phyloP scores from a whole-genome alignment of 2,113 vertebrate genomes.

The Phylloscopus trochilus region DNA sequence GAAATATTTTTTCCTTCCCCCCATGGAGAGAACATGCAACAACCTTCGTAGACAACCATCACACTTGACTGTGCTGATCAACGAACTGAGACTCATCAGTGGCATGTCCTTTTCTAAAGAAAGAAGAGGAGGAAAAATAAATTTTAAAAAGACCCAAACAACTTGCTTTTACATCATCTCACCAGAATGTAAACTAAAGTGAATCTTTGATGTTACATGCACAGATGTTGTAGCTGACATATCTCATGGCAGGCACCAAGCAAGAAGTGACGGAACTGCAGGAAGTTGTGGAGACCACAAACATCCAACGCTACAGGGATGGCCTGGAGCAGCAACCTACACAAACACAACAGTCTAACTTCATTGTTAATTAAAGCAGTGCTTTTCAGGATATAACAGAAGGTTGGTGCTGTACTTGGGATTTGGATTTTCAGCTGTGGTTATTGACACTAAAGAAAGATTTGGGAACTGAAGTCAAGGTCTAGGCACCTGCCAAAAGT shows the following conservation, averaged over 20 bases:
- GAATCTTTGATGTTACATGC: conserved; percentile 75
- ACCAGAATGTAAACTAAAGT: conserved; percentile 75
- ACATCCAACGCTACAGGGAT: conserved; percentile 62
- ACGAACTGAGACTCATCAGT: not conserved
- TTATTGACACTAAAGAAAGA: not conserved
- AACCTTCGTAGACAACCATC: not conserved
- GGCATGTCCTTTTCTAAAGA: not conserved
- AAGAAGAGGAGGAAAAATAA: conserved; percentile 36
- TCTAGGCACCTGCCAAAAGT: not conserved
- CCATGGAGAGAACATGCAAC: not conserved
- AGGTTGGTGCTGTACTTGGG: not conserved
- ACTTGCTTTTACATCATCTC: conserved; percentile 69
- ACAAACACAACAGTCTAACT: not conserved
- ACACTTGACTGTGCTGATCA: not conserved
- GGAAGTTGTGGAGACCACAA: conserved; percentile 82
- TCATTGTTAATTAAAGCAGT: not conserved
- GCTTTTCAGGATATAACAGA: not conserved
- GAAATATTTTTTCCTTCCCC: not conserved
- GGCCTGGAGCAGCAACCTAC: conserved; percentile 47
- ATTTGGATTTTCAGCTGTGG: not conserved
- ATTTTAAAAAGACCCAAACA: conserved; percentile 32
- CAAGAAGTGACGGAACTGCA: conserved; percentile 63
- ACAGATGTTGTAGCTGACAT: conserved; percentile 79
- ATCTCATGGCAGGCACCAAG: conserved; percentile 81
- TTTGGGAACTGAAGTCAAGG: fast-evolving